A percentile compares a stretch with the other conserved stretches of the same genome.
Evolutionary conservation across 2,797 vertebrate species (phyloP).

Genomic region (Limnodromus scolopaceus): DNA sequence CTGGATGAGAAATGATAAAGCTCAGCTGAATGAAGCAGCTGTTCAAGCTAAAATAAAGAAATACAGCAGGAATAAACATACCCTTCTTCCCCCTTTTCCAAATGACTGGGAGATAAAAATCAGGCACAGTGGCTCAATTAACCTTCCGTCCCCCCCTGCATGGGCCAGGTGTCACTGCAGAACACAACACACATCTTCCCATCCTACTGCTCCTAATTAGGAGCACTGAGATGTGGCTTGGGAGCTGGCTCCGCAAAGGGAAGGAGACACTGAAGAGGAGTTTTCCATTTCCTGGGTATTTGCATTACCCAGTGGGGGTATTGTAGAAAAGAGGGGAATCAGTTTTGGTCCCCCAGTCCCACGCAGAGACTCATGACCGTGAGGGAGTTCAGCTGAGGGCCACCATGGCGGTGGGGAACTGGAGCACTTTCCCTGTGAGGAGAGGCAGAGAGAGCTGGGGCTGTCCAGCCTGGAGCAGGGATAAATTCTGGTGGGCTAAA

Average conservation of each 20-base stretch:
- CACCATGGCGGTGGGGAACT: accelerated
- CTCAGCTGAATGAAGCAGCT: background rate
- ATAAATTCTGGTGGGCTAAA: background rate
- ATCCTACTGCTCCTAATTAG: background rate
- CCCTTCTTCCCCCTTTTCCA: background rate
- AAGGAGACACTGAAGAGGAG: background rate
- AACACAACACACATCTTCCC: background rate
- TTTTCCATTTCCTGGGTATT: background rate
- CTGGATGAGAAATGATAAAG: background rate
- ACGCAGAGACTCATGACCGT: background rate
- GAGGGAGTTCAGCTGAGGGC: background rate
- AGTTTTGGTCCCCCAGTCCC: background rate
- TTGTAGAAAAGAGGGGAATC: background rate
- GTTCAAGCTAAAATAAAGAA: background rate
- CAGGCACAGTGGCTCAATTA: background rate
- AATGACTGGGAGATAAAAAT: background rate
- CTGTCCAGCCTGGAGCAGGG: background rate
- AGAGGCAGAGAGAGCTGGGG: background rate
- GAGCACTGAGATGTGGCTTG: background rate
- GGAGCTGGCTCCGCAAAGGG: background rate
- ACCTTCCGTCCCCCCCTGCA: background rate
- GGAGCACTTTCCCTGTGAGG: background rate
- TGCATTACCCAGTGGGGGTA: background rate
- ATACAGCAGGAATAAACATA: background rate
- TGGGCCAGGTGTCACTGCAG: background rate